phyloP scores from a whole-genome alignment of 35 echinoderm and acorn worm species.

The Diadema setosum region DNA sequence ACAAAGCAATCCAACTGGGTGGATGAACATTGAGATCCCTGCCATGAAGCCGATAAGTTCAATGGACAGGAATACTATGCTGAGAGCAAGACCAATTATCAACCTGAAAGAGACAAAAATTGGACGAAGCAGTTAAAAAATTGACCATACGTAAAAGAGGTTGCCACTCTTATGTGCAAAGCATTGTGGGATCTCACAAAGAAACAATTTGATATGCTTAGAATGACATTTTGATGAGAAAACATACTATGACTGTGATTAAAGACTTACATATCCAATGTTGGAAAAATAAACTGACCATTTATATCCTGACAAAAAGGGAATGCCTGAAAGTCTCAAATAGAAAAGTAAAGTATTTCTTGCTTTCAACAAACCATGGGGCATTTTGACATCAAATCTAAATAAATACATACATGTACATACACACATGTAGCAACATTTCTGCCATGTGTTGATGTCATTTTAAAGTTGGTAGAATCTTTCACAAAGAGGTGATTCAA shows the following conservation, averaged over 20 bases:
- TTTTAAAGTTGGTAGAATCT: too few relatives aligned
- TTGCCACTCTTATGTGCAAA: background rate
- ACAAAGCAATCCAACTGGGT: slow-evolving; percentile 61
- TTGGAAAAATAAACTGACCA: background rate
- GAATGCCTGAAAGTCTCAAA: too few relatives aligned
- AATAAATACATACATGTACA: too few relatives aligned
- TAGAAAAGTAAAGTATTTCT: too few relatives aligned
- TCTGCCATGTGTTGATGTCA: too few relatives aligned
- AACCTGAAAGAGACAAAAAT: slow-evolving; percentile 51
- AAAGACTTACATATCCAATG: background rate
- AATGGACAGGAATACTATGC: slow-evolving; percentile 58
- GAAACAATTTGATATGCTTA: background rate
- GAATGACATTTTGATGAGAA: background rate
- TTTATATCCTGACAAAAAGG: too few relatives aligned
- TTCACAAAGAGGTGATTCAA: too few relatives aligned
- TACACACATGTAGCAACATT: too few relatives aligned
- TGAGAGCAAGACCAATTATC: slow-evolving; percentile 64
- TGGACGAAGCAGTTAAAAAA: background rate
- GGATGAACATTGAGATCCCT: slow-evolving; percentile 84
- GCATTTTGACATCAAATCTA: too few relatives aligned
- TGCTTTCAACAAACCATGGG: too few relatives aligned
- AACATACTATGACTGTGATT: background rate
- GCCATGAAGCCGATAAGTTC: slow-evolving; percentile 85
- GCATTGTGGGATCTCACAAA: background rate
- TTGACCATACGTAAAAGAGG: background rate